A percentile compares a stretch with the other conserved stretches of the same genome.
These are phyloP conservation scores for Enteromius trimaculatus DNA, from an alignment of 2,797 vertebrate species.

Conservation along the genomic window DNA sequence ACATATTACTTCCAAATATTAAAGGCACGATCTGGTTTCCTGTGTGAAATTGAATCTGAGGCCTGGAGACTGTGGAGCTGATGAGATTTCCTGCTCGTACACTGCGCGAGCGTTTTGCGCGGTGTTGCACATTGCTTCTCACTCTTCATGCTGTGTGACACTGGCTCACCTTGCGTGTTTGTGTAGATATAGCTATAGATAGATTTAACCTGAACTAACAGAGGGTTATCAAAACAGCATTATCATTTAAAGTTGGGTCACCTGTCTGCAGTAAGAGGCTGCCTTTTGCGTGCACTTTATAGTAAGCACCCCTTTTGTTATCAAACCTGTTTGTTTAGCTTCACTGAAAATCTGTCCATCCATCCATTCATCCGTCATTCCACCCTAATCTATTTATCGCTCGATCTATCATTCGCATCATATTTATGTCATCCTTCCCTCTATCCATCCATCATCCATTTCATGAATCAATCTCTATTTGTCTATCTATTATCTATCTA, in stretches of 20 bases:
- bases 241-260: background rate
- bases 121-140: constrained; percentile 9
- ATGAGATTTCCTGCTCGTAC: constrained; percentile 53
- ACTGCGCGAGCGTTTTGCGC: constrained; percentile 31
- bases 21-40: constrained; percentile 47
- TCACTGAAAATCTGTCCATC: background rate
- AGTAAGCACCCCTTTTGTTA: background rate
- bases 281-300: constrained; percentile 11
- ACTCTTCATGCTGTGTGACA: constrained; percentile 34
- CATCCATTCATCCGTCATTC: background rate
- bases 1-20: constrained; percentile 40
- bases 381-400: background rate
- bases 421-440: background rate
- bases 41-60: constrained; percentile 56
- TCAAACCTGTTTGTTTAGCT: background rate
- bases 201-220: constrained; percentile 30
- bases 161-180: constrained; percentile 14
- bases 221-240: constrained; percentile 33
- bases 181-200: constrained; percentile 27
- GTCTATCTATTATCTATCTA: background rate
- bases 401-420: background rate
- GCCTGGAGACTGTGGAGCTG: constrained; percentile 43
- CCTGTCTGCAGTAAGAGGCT: background rate
- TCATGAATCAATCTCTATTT: background rate
- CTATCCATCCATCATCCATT: background rate